Evolutionary conservation across 2,888 invertebrate genomes (phyloP), one percentile per base, ranked within the genome.

Genomic region (Hoplodrina ambigua): DNA sequence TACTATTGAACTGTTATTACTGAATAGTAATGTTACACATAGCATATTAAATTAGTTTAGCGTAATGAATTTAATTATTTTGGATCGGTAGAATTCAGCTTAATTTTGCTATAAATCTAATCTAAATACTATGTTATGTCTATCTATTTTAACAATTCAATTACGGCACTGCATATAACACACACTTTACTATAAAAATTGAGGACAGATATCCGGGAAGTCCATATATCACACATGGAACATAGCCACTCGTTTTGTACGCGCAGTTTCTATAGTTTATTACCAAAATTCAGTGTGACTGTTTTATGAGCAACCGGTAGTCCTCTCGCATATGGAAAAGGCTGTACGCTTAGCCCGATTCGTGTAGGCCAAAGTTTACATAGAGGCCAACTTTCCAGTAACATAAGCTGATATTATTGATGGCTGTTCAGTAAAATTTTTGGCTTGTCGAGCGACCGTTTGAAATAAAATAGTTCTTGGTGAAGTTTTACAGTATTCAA

Each of bases 151-250:
- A 11, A 25, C 50, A 56, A 13, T 50, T 6, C 17, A 37, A 15
- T n/a, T 2, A 49, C 37, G 5, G n/a, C 46, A 52, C n/a, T 30
- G 49, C 63, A 69, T 61, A 56, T 41, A 68, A 68, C 41, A 37
- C 44, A 65, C 64, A 72, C 57, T 71, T 61, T 68, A 69, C 72
- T 68, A 55, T 54, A 77, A 75, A 82, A 80, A 80, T 83, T 55
- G 68, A 70, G 83, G 74, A 59, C 71, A 82, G 71, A 81, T 79
- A 50, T 82, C 75, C 80, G 74, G 74, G 68, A 69, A 72, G 74
- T 74, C 69, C 62, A 68, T 84, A 74, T 72, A 72, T 81, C 84
- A 72, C 59, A 65, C 52, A 67, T 63, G 53, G 61, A 69, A 37
- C 49, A 41, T 66, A 71, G 73, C 69, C 66, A 71, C 83, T 78